Evolutionary conservation across 2,888 invertebrate genomes (phyloP).

Genomic region (Meta bourneti): DNA sequence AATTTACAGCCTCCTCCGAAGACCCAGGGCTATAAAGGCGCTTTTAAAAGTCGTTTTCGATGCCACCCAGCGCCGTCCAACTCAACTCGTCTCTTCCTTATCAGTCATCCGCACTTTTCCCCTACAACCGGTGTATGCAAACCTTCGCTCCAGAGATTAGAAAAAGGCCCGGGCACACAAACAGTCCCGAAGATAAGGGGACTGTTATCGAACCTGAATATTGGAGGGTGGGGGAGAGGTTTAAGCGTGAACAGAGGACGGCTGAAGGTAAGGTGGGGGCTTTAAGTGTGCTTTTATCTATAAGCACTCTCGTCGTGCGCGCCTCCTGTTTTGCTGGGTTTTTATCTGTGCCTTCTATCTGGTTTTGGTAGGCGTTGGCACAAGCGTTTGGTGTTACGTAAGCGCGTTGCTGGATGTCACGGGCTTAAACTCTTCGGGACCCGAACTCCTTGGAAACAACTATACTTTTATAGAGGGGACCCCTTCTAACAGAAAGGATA

Average conservation of each 20-base stretch:
- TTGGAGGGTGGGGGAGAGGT: background rate
- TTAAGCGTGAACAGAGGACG: slow-evolving; percentile 40
- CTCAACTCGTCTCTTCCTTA: slow-evolving; percentile 39
- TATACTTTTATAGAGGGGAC: no score
- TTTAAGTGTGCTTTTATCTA: slow-evolving; percentile 21
- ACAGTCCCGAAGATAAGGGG: slow-evolving; percentile 12
- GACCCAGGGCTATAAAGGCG: slow-evolving; percentile 39
- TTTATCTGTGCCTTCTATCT: slow-evolving; percentile 4
- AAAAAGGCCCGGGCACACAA: slow-evolving; percentile 5
- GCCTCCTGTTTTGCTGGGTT: slow-evolving; percentile 13
- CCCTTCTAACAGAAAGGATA: no score
- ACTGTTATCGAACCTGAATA: background rate
- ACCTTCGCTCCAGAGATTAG: slow-evolving; percentile 27
- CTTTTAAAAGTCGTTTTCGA: slow-evolving; percentile 23
- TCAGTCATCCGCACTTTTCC: slow-evolving; percentile 29
- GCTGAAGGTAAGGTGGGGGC: slow-evolving; percentile 29
- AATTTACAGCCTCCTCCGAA: slow-evolving; percentile 50
- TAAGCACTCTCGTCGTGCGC: slow-evolving; percentile 9
- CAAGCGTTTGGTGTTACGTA: background rate
- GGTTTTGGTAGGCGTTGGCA: background rate
- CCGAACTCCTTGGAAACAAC: no score
- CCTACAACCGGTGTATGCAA: slow-evolving; percentile 10
- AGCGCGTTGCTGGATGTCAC: no score
- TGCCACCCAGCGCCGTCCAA: slow-evolving; percentile 6
- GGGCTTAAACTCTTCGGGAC: no score